Conservation (phyloP, 2,113 vertebrate genomes). For the Hydrochoerus hydrochaeris region DNA sequence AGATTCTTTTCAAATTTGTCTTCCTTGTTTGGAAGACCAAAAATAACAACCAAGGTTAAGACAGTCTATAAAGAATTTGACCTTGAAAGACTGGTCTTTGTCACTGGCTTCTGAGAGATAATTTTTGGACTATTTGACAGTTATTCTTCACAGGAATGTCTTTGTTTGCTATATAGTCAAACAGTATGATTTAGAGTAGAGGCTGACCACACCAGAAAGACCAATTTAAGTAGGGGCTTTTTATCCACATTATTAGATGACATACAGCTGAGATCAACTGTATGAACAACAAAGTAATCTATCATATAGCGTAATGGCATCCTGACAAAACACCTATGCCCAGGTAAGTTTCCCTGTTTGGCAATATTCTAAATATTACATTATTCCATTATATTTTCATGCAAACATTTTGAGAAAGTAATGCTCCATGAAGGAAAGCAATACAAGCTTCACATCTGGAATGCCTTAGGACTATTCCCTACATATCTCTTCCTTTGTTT, state of each 20-base stretch:
- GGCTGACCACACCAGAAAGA: background rate
- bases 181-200: too few species aligned
- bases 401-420: too few species aligned
- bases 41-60: background rate
- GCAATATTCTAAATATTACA: background rate
- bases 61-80: background rate
- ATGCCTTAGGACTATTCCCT: background rate
- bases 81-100: background rate
- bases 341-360: background rate
- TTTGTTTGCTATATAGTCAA: background rate
- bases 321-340: background rate
- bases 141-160: background rate
- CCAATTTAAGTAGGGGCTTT: background rate
- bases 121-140: background rate
- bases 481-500: background rate
- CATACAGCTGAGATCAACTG: background rate
- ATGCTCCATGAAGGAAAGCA: background rate
- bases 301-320: background rate
- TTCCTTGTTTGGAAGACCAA: background rate
- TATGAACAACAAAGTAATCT: background rate
- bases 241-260: background rate
- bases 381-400: too few species aligned
- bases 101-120: background rate
- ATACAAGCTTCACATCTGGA: background rate
- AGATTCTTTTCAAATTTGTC: background rate